Base-by-base conservation (phyloP, 2,113 vertebrate species). In the Balaeniceps rex region DNA sequence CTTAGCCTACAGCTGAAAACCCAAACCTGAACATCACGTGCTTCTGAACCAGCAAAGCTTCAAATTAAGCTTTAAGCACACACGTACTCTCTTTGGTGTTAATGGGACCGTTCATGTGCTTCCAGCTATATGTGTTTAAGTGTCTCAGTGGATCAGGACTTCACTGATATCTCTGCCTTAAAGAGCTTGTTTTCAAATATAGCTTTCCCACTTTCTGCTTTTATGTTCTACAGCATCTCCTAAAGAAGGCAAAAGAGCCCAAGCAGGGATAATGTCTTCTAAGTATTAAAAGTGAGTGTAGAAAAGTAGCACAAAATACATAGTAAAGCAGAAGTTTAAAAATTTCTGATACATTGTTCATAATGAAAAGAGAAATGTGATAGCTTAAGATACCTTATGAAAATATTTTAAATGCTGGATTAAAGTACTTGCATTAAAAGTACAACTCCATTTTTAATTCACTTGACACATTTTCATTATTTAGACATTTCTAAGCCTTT, bases 401-500 rank as follows among this genome's bases (percentile, higher is more conserved):
- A 98, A 96, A 94, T 85, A 8, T 42, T 58, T 42, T 38, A 79
- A 58, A 94, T 95, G 54, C 58, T 91, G n/a, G 75, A 93, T 89
- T 57, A 74, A 97, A 97, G 76, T 83, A 33, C 83, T 94, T 94
- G 61, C 81, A 86, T 57, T 91, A 96, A 95, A 96, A 97, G 74
- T 88, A 92, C 80, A 87, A 81, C 55, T 93, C 63, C 14, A 36
- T 95, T 95, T 94, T 95, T 88, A 96, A 95, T 96, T 95, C 90
- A 25, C 23, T 26, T 34, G 95, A 94, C 77, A 94, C 65, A 85
- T 95, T 95, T 81, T 90, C 61, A 94, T 97, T 97, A 88, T 94
- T 95, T 87, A 96, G 96, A 96, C 87, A 96, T 96, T 97, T 96
- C 93, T 96, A 97, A 93, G 91, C 74, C 83, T 95, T 96, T 90